Evolutionary conservation across 2,113 vertebrate species (phyloP).

Genomic region (Leptosomus discolor): DNA sequence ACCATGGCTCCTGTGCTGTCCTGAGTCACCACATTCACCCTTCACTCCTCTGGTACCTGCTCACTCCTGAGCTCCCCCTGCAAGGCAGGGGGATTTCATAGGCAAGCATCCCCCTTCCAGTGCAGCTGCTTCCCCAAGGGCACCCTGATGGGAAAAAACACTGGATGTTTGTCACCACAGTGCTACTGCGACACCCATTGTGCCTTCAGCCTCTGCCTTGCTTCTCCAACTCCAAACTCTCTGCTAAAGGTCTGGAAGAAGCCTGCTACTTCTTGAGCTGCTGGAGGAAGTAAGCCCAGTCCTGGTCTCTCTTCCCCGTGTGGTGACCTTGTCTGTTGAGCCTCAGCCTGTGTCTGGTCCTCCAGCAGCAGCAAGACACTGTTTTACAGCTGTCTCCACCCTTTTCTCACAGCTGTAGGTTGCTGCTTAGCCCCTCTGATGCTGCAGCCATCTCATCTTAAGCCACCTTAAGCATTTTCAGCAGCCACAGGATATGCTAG

Average conservation of each 20-base stretch:
- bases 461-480: not conserved
- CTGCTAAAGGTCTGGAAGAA: not conserved
- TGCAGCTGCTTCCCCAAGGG: not conserved
- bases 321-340: not conserved
- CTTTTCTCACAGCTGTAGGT: not conserved
- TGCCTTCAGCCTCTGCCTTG: not conserved
- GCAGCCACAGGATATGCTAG: not conserved
- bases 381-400: not conserved
- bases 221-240: not conserved
- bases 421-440: not conserved
- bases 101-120: fast-evolving
- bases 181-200: not conserved
- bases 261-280: not conserved
- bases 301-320: not conserved
- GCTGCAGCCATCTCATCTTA: not conserved
- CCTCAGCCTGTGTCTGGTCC: not conserved
- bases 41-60: not conserved
- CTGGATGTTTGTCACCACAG: not conserved
- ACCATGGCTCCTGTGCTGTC: not conserved
- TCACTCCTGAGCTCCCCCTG: not conserved
- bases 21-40: not conserved
- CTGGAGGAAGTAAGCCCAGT: not conserved
- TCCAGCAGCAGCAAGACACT: not conserved
- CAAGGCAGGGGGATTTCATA: not conserved
- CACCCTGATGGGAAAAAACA: not conserved